Evolutionary conservation across 2,797 vertebrate species (phyloP), one percentile per base, ranked within the genome.

Genomic region (Botia kubotai): DNA sequence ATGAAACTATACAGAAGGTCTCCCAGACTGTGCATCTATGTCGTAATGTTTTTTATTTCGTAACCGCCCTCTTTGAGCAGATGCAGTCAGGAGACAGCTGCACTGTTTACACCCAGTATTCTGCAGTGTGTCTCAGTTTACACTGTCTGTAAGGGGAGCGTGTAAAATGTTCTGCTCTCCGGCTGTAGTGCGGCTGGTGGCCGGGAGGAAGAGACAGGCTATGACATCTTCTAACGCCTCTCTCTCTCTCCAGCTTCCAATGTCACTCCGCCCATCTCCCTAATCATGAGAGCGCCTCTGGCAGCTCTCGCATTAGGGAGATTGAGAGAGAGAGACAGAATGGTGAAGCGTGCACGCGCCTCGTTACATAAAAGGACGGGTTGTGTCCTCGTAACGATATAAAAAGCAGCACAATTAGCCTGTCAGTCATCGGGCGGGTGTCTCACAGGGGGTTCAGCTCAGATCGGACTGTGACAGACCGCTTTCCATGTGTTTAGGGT

Each of bases 401-500:
- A 92, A 93, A 93, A 94, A 93, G 88, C 85, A 90, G 89, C 75
- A 84, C 92, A 94, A 93, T 94, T 94, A 94, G 89, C 89, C 90
- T 92, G 91, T 93, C 92, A 93, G 90, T 90, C 77, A 90, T 93
- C 87, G 89, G 1, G 81, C 90, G 52, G 71, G 87, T 89, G 69
- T 83, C 83, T 85, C 73, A 70, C 33, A 50, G 77, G 76, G 75
- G 65, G 82, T 79, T 87, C 65, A 80, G 73, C n/a, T 66, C 39
- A 79, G 57, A 79, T 67, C 60, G 33, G 60, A 69, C 77, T 43
- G 53, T 66, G 67, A 72, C 14, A 4, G 57, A 62, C 21, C 19
- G 26, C 13, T 63, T 79, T 75, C 55, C 26, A 1, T 72, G 36
- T 72, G 16, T 57, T 63, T 71, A 72, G 58, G 26, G 58, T 48